Evolutionary conservation across 2,797 vertebrate species (phyloP).

Genomic region (Pipistrellus pipistrellus): DNA sequence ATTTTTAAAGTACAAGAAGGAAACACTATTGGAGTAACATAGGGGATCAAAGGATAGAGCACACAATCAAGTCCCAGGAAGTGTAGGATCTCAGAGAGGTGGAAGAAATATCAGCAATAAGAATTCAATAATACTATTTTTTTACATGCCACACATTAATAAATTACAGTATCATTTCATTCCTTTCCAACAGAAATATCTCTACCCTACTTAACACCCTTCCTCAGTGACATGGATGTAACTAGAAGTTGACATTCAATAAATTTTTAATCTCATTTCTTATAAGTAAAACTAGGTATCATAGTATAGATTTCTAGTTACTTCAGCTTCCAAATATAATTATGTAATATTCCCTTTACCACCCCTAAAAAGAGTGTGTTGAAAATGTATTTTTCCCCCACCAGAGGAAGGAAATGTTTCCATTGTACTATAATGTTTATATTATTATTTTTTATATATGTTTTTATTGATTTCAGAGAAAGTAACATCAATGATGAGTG

Average conservation of each 20-base stretch:
- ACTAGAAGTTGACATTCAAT: not conserved
- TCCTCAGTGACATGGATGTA: not conserved
- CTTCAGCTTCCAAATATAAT: not conserved
- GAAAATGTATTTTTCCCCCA: not conserved
- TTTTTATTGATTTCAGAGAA: no score
- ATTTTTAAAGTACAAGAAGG: not conserved
- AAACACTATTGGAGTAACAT: not conserved
- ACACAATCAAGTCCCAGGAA: not conserved
- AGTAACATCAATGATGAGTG: no score
- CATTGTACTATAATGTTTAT: not conserved
- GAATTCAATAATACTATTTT: no score
- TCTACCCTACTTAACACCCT: not conserved
- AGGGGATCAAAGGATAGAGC: not conserved
- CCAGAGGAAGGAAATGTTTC: not conserved
- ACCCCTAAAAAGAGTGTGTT: not conserved
- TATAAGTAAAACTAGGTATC: not conserved
- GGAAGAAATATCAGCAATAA: not conserved
- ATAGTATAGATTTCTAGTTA: not conserved
- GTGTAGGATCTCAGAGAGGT: not conserved
- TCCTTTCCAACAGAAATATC: not conserved
- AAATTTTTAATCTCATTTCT: not conserved
- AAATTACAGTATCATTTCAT: conserved; percentile 3
- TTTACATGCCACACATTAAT: not conserved
- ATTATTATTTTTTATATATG: not conserved
- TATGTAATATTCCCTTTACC: not conserved